Evolutionary conservation across 1,140 invertebrate genomes (phyloP).

Genomic region (Myzus persicae): DNA sequence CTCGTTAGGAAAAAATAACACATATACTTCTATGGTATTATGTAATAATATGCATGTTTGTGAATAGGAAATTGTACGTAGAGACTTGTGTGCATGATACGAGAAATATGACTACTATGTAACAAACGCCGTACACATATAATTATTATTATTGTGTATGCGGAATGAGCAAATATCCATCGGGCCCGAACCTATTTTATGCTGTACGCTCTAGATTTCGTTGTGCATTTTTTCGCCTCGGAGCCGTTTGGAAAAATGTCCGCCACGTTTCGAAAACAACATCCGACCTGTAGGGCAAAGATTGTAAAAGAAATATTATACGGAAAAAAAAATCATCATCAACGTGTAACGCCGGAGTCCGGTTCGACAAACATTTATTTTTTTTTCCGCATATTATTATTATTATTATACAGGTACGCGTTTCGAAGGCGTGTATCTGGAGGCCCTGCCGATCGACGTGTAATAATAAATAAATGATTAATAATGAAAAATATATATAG

Average conservation of each 20-base stretch:
- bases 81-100: too few species aligned
- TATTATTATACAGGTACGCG: too few species aligned
- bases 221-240: not conserved
- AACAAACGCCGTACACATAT: not conserved
- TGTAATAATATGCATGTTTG: too few species aligned
- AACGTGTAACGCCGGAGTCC: conserved; percentile 41
- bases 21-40: not conserved
- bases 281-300: not conserved
- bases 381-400: not conserved
- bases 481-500: conserved; percentile 22
- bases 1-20: not conserved
- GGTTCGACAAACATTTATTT: conserved; percentile 30
- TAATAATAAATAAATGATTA: conserved; percentile 59
- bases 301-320: conserved; percentile 1
- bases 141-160: not conserved
- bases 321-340: not conserved
- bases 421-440: conserved; percentile 43
- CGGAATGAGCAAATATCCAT: not conserved
- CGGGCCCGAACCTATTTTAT: too few species aligned
- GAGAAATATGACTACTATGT: not conserved
- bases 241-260: not conserved
- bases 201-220: not conserved
- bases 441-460: conserved; percentile 52
- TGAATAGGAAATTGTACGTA: too few species aligned
- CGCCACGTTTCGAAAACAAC: not conserved